phyloP scores from a whole-genome alignment of 2,113 vertebrate species.

The Tragelaphus buxtoni region DNA sequence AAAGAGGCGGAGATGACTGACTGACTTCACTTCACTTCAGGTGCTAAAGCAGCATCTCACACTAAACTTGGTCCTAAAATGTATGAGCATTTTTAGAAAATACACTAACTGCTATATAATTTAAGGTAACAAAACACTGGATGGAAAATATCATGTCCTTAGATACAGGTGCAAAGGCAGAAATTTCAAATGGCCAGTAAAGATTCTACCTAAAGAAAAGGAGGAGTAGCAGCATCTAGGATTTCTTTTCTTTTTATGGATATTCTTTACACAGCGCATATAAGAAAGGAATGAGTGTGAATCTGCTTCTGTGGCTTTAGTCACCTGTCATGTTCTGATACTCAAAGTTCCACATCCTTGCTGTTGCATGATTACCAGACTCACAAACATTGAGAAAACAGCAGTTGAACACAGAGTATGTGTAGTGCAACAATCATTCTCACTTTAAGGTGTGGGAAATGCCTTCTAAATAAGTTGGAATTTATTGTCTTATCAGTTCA shows the following conservation, averaged over 20 bases:
- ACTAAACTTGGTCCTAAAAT: not conserved
- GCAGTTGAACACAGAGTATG: not conserved
- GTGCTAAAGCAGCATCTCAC: not conserved
- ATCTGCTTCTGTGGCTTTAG: too few species aligned
- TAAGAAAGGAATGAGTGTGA: not conserved
- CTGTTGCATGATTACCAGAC: too few species aligned
- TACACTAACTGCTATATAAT: not conserved
- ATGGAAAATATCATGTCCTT: not conserved
- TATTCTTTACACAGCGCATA: fast-evolving
- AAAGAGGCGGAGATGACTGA: too few species aligned
- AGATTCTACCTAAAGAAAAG: not conserved
- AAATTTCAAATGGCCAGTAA: not conserved
- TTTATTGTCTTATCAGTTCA: not conserved
- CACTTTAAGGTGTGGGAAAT: too few species aligned
- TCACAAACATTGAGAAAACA: not conserved
- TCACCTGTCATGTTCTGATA: not conserved
- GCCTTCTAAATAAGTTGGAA: not conserved
- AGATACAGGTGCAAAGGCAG: too few species aligned
- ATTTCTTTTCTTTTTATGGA: not conserved
- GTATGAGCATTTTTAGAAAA: not conserved
- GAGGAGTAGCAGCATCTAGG: fast-evolving
- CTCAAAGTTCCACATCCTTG: too few species aligned
- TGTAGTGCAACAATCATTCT: not conserved
- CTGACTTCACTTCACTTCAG: not conserved
- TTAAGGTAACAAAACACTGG: too few species aligned